Evolutionary conservation across 2,797 vertebrate genomes (phyloP), one percentile per base, ranked within the genome.

Genomic region (Dermochelys coriacea): DNA sequence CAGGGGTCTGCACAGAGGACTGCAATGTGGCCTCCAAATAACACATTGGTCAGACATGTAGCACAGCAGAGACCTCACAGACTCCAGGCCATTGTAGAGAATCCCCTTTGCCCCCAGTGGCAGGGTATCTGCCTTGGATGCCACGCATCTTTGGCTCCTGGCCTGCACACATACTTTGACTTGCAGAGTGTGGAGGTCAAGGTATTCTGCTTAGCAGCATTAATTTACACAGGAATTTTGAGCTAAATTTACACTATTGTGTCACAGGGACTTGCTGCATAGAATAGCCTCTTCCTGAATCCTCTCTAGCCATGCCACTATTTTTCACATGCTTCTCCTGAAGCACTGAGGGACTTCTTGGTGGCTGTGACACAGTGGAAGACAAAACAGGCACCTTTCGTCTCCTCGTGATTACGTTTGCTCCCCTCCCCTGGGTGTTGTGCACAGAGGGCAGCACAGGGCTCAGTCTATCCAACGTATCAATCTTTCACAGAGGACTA

Each of bases 41-140:
- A 52, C 5, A 3, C 11, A 84, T 51, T 85, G 90, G 87, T 88
- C 95, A 95, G 94, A 87, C 94, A 90, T 82, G 6, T 71, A 74
- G 59, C 71, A 50, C 8, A 82, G 88, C 45, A 77, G 41, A 2
- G 45, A 29, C 45, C 41, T 29, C 74, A 93, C 80, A 82, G 85
- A 50, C 2, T 41, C 64, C n/a, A 41, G n/a, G 64, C n/a, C 19
- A 37, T 23, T 71, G 64, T 71, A 41, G 64, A 37, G n/a, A 0
- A 85, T 95, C 77, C 50, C 84, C 71, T 80, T 74, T 78, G 68
- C 88, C 82, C 86, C 89, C 21, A 82, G 3, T 34, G 31, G 59
- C 1, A 2, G 93, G 81, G 88, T 0, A 0, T 34, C 57, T 59
- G 57, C 64, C 12, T 27, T 27, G 45, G 71, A 45, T 75, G 41